phyloP scores from a whole-genome alignment of 2,888 invertebrate species.

The Drosophila recens region DNA sequence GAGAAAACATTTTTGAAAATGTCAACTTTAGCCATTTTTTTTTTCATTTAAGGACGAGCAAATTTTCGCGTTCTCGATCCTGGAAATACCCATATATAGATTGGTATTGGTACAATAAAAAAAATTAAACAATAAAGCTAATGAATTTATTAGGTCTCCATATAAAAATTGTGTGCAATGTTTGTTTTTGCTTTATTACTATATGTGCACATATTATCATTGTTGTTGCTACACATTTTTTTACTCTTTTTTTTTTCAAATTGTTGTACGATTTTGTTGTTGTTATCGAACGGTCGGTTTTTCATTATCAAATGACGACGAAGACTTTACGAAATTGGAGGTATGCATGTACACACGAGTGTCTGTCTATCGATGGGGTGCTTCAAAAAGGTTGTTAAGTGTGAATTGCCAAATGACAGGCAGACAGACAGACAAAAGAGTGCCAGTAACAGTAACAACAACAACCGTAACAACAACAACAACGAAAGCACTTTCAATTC shows the following conservation, averaged over 20 bases:
- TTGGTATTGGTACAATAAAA: too few relatives aligned
- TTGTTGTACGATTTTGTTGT: not conserved
- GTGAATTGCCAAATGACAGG: slow-evolving; percentile 66
- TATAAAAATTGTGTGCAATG: slow-evolving; percentile 14
- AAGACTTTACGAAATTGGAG: slow-evolving; percentile 55
- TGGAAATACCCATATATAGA: too few relatives aligned
- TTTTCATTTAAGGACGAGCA: too few relatives aligned
- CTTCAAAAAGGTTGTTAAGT: slow-evolving; percentile 61
- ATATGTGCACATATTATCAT: slow-evolving; percentile 11
- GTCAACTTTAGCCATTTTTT: too few relatives aligned
- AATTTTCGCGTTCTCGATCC: too few relatives aligned
- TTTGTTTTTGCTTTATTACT: slow-evolving; percentile 15
- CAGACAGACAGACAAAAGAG: slow-evolving; percentile 38
- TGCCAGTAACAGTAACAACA: slow-evolving; percentile 11
- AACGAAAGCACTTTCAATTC: slow-evolving; percentile 44
- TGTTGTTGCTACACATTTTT: slow-evolving; percentile 12
- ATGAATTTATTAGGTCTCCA: slow-evolving; percentile 32
- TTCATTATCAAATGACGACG: slow-evolving; percentile 48
- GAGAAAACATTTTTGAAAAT: too few relatives aligned
- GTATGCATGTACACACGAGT: slow-evolving; percentile 42
- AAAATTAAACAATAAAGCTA: slow-evolving; percentile 35
- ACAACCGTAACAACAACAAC: slow-evolving; percentile 12
- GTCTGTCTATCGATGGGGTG: slow-evolving; percentile 37
- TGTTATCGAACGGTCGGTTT: slow-evolving; percentile 37
- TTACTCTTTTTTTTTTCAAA: slow-evolving; percentile 6